Evolutionary conservation across 2,113 vertebrate genomes (phyloP), one percentile per base, ranked within the genome.

Genomic region (Oplegnathus fasciatus): DNA sequence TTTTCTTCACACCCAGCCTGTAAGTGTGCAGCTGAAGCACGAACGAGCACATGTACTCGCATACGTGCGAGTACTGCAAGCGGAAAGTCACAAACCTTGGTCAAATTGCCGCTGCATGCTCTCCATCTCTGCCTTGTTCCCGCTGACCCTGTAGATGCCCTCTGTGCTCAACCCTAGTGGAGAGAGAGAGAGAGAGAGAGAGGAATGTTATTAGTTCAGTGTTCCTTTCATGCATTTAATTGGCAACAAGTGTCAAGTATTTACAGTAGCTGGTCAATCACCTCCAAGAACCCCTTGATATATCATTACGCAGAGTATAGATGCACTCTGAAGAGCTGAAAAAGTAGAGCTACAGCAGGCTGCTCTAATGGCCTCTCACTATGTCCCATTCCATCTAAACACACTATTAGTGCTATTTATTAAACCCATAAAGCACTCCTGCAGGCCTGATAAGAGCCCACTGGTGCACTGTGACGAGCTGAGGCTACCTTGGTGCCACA

Each of bases 111-210:
- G 95, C 91, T 99, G 98, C 90, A 99, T 96, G 84, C 96, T 97
- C 86, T 99, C 98, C 97, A 99, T 99, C 92, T 99, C 98, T 0
- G 98, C 98, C 82, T 99, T 99, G 95, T 99, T 99, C 1, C 98
- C 98, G 4, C 98, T 97, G 66, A 99, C 98, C 13, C 98, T 96
- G 80, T 99, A 99, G 93, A 99, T 98, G 11, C 98, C 98, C 80
- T 99, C 98, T 0, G 97, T 98, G 92, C 92, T 97, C 91, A 99
- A 71, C 5, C 98, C 98, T 98, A 84, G 1, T 0, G 67, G 62
- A 74, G 67, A 64, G n/a, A 82, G 52, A 85, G 57, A 57, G 26
- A 77, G 8, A 48, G 24, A n/a, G 26, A 52, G 14, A 48, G 7
- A 88, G 26, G 61, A 52, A 75, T 22, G 24, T 70, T 52, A 72